Conservation (phyloP, 2,797 vertebrate species). For the Geotrypetes seraphini region DNA sequence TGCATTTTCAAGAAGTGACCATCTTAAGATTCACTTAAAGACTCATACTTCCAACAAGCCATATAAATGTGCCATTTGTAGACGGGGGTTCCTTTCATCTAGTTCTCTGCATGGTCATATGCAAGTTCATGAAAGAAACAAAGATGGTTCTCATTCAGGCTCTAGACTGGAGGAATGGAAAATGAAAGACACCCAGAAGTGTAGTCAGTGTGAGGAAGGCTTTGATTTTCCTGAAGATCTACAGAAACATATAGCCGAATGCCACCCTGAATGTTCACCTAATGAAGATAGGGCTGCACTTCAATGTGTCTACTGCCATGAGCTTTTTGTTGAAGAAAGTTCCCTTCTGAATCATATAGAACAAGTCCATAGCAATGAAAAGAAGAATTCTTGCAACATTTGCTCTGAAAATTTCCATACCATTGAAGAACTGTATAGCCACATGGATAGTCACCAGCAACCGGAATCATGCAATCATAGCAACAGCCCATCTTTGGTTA, state of each 20-base stretch:
- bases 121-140: conserved; percentile 94
- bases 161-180: conserved; percentile 87
- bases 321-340: conserved; percentile 88
- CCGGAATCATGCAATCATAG: conserved; percentile 95
- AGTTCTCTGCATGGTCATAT: conserved; percentile 96
- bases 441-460: conserved; percentile 96
- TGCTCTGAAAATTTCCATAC: conserved; percentile 90
- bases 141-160: conserved; percentile 73
- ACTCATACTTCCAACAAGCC: conserved; percentile 97
- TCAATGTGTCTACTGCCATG: conserved; percentile 93
- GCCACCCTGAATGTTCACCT: conserved; percentile 92
- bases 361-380: conserved; percentile 80
- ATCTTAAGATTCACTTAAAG: conserved; percentile 98
- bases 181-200: conserved; percentile 91
- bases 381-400: conserved; percentile 83
- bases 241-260: conserved; percentile 93
- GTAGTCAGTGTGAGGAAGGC: conserved; percentile 94
- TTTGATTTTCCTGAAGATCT: conserved; percentile 95
- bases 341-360: conserved; percentile 88
- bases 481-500: conserved; percentile 91
- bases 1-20: conserved; percentile 93
- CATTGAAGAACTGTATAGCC: conserved; percentile 88
- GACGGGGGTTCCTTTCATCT: conserved; percentile 88
- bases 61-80: conserved; percentile 97
- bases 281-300: conserved; percentile 82